A percentile compares a stretch with the other conserved stretches of the same genome.
phyloP scores from a whole-genome alignment of 2,797 vertebrate species.

The Amphiprion clarkii region DNA sequence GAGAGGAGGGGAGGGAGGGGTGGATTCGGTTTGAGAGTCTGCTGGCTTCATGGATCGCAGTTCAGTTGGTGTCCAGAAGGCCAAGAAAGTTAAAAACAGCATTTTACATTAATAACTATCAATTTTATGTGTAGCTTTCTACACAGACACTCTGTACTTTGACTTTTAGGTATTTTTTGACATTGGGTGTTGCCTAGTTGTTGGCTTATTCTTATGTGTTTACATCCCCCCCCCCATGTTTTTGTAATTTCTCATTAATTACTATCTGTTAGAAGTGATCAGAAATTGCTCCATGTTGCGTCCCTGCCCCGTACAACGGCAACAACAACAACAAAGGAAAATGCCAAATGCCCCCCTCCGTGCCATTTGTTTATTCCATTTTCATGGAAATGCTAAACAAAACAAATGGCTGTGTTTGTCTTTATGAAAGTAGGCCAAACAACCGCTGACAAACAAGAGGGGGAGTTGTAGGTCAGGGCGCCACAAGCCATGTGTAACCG shows the following conservation, averaged over 20 bases:
- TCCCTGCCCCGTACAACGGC: not conserved
- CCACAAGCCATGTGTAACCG: conserved; percentile 79
- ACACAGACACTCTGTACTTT: too few species aligned
- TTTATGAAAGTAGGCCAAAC: conserved; percentile 88
- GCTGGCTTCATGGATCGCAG: conserved; percentile 28
- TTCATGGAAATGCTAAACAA: conserved; percentile 84
- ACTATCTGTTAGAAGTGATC: conserved; percentile 6
- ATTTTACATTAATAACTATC: too few species aligned
- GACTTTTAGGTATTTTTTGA: too few species aligned
- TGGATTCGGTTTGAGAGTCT: conserved; percentile 56
- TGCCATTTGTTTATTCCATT: conserved; percentile 77
- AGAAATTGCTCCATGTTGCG: conserved; percentile 10
- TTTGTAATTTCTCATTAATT: conserved; percentile 2
- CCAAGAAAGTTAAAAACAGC: conserved; percentile 26
- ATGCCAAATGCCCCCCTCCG: conserved; percentile 33
- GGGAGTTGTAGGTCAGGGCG: conserved; percentile 82
- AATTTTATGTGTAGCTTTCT: too few species aligned
- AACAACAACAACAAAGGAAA: conserved; percentile 3
- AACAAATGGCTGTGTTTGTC: conserved; percentile 84
- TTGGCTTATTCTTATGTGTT: too few species aligned
- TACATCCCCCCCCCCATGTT: not conserved
- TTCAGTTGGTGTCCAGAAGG: conserved; percentile 66
- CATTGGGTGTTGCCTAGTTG: too few species aligned
- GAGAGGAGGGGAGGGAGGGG: conserved; percentile 45
- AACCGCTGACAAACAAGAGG: conserved; percentile 83